phyloP scores from a whole-genome alignment of 2,797 vertebrate species.

The Karalla daura region DNA sequence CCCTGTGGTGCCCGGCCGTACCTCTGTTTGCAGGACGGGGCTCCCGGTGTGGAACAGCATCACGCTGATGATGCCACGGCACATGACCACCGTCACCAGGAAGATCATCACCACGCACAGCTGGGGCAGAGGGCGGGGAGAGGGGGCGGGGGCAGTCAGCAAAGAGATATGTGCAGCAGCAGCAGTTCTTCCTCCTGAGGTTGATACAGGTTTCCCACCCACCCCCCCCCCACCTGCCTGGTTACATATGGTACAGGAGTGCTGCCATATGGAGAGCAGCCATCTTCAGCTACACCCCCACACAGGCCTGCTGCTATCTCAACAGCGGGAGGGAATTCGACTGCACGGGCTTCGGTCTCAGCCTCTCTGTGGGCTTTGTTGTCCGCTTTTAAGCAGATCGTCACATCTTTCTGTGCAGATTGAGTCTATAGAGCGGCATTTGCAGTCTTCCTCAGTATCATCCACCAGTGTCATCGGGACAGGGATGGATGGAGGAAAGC shows the following conservation, averaged over 20 bases:
- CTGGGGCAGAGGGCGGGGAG: conserved; percentile 57
- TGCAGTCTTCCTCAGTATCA: not conserved
- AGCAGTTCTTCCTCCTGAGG: not conserved
- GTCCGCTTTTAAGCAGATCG: not conserved
- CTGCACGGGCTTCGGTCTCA: not conserved
- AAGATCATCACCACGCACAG: conserved; percentile 87
- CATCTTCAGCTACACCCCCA: not conserved
- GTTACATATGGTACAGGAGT: not conserved
- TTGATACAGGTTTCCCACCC: not conserved
- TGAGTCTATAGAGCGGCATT: not conserved
- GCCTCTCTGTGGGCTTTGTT: not conserved
- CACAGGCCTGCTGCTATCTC: not conserved
- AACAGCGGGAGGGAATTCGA: not conserved
- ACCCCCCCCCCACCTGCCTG: not conserved
- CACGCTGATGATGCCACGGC: conserved; percentile 83
- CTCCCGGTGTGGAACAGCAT: conserved; percentile 86
- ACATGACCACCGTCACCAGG: conserved; percentile 88
- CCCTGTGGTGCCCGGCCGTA: conserved; percentile 15
- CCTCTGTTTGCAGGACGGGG: conserved; percentile 85
- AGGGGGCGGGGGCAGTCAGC: not conserved
- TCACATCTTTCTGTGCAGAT: not conserved
- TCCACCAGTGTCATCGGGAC: conserved; percentile 1
- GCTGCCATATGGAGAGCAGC: not conserved
- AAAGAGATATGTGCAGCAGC: not conserved
- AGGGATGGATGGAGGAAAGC: conserved; percentile 1